phyloP scores from a whole-genome alignment of 2,888 invertebrate species.

The Belgica antarctica region DNA sequence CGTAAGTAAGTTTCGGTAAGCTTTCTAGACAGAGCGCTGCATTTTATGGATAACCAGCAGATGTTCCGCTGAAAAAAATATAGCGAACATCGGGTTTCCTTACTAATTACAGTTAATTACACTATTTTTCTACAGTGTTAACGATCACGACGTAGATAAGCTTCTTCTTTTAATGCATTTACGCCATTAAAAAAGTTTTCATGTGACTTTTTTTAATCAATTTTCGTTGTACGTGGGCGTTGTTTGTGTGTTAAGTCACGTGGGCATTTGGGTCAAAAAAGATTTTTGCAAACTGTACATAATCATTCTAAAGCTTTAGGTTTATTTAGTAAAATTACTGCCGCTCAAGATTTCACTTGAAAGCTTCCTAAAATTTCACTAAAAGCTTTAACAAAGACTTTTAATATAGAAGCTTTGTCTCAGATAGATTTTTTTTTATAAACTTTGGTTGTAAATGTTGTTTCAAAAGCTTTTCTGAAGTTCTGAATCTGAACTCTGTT shows the following conservation, averaged over 20 bases:
- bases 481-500: too few relatives aligned
- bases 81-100: too few relatives aligned
- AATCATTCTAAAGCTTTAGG: too few relatives aligned
- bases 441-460: too few relatives aligned
- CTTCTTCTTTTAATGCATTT: slow-evolving; percentile 15
- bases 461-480: too few relatives aligned
- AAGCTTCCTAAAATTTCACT: too few relatives aligned
- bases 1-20: neutral
- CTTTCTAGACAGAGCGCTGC: neutral
- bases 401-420: too few relatives aligned
- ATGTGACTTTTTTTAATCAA: neutral
- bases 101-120: neutral
- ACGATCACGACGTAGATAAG: neutral
- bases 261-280: neutral
- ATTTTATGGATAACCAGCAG: neutral
- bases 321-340: too few relatives aligned
- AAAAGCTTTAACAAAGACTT: too few relatives aligned
- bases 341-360: too few relatives aligned
- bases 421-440: too few relatives aligned
- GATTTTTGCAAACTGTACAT: neutral
- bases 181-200: neutral
- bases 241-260: too few relatives aligned
- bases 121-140: neutral
- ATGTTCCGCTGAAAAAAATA: neutral
- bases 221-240: neutral